Evolutionary conservation across 2,888 invertebrate genomes (phyloP).

Genomic region (Chironomus tentans): DNA sequence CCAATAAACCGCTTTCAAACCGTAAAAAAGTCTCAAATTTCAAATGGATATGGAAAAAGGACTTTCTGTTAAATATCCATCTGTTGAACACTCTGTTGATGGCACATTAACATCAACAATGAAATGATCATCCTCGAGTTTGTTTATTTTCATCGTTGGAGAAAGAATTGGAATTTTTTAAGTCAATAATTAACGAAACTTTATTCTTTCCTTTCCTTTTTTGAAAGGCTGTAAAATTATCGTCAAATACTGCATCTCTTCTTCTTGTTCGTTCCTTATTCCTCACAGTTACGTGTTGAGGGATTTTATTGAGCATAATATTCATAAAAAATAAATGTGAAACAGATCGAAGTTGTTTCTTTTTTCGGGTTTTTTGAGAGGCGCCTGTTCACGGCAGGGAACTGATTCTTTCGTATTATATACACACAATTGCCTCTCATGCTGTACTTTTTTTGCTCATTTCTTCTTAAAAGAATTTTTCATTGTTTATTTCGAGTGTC

Average conservation of each 20-base stretch:
- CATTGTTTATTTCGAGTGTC: background rate
- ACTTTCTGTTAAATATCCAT: constrained; percentile 9
- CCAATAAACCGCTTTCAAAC: constrained; percentile 4
- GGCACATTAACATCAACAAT: background rate
- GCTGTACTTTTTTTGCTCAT: background rate
- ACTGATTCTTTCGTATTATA: background rate
- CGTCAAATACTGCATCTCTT: too few relatives aligned
- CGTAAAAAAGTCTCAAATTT: constrained; percentile 12
- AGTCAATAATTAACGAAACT: constrained; percentile 17
- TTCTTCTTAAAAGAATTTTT: background rate
- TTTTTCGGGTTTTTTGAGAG: background rate
- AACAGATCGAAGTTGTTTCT: background rate
- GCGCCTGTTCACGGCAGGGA: constrained; percentile 24
- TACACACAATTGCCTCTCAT: background rate
- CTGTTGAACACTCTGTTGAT: constrained; percentile 17
- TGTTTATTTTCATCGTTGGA: background rate
- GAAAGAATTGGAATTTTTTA: constrained; percentile 16
- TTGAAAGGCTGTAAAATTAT: background rate
- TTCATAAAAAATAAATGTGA: background rate
- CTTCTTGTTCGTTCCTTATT: background rate
- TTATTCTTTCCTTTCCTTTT: background rate
- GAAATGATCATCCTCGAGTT: constrained; percentile 1
- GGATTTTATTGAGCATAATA: constrained; percentile 18
- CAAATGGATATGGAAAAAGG: background rate
- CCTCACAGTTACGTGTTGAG: constrained; percentile 5